A percentile compares a stretch with the other conserved stretches of the same genome.
Conservation (phyloP, 2,888 invertebrate species). For the Proisotoma minuta region DNA sequence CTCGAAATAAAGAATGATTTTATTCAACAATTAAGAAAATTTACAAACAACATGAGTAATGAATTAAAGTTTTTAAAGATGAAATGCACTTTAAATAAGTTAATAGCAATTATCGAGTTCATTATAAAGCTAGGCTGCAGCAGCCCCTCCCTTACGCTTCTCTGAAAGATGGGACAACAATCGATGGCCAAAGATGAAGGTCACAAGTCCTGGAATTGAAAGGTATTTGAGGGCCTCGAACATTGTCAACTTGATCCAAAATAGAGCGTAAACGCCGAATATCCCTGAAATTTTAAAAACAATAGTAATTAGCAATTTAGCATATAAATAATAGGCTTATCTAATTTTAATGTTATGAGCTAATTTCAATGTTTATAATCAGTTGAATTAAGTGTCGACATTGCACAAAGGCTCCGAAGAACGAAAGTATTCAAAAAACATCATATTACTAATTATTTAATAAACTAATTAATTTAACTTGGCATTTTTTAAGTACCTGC, state of each 20-base stretch:
- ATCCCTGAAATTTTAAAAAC: slow-evolving; percentile 63
- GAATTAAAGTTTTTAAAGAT: no score
- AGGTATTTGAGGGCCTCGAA: slow-evolving; percentile 90
- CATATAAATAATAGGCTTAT: slow-evolving; percentile 5
- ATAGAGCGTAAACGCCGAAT: slow-evolving; percentile 77
- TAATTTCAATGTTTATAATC: slow-evolving; percentile 17
- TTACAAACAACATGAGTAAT: no score
- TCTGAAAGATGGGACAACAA: slow-evolving; percentile 75
- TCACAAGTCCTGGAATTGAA: slow-evolving; percentile 74
- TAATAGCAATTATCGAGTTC: not conserved
- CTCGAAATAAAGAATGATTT: no score
- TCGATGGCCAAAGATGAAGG: slow-evolving; percentile 89
- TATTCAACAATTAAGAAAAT: no score
- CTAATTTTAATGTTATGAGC: no score
- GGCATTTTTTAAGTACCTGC: slow-evolving; percentile 59
- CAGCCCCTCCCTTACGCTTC: slow-evolving; percentile 47
- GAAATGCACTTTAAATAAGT: not conserved
- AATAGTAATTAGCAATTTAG: no score
- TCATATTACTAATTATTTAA: slow-evolving; percentile 27
- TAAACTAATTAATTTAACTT: not conserved
- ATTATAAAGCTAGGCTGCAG: no score
- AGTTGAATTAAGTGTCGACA: slow-evolving; percentile 33
- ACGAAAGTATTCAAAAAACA: slow-evolving; percentile 44
- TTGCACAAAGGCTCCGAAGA: slow-evolving; percentile 35
- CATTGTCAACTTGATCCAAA: slow-evolving; percentile 94